phyloP scores from a whole-genome alignment of 2,797 vertebrate species.

The Urocyon cinereoargenteus region DNA sequence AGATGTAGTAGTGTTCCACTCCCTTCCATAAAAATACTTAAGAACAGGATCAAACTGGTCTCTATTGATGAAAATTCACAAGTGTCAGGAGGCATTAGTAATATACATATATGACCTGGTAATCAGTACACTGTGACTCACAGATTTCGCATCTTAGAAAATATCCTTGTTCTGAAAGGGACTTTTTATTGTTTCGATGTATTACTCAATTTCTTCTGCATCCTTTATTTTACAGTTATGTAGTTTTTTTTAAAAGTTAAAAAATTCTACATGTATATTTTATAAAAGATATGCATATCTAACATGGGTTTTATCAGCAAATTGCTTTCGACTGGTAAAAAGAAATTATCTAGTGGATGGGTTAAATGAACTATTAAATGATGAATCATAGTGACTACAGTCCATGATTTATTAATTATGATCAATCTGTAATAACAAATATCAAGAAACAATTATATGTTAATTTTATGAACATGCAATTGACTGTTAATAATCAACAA shows the following conservation, averaged over 20 bases:
- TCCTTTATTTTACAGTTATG: background rate
- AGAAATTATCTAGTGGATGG: background rate
- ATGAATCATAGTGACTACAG: background rate
- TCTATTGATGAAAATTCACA: background rate
- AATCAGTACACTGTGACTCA: constrained; percentile 39
- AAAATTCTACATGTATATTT: background rate
- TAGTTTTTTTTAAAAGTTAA: background rate
- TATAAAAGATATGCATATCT: constrained; percentile 12
- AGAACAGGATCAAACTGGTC: background rate
- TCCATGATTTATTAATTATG: background rate
- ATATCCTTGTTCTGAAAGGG: background rate
- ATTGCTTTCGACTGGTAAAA: constrained; percentile 1
- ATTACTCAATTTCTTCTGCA: background rate
- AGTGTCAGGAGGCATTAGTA: background rate
- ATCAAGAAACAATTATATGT: background rate
- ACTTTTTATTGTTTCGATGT: constrained; percentile 58
- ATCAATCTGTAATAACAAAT: background rate
- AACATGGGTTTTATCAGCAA: background rate
- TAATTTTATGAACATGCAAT: background rate
- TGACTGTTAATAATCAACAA: background rate
- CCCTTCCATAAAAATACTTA: background rate
- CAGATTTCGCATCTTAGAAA: background rate
- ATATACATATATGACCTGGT: background rate
- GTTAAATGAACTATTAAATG: background rate
- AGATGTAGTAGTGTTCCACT: background rate